A percentile compares a stretch with the other conserved stretches of the same genome.
Conservation (phyloP, 1,140 invertebrate genomes). For the Papilio aristodemus region DNA sequence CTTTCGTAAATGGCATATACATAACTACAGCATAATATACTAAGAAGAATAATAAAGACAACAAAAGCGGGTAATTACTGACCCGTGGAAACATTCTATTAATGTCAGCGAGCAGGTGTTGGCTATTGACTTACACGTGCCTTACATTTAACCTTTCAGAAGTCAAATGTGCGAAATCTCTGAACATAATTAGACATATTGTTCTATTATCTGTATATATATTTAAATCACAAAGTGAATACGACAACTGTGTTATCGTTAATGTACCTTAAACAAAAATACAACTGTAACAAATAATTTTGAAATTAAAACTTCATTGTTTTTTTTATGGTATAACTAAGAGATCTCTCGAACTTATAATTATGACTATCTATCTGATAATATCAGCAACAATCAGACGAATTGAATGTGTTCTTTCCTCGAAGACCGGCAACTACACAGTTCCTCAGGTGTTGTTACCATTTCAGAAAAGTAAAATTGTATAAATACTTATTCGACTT, state of each 20-base stretch:
- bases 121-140: constrained; percentile 1
- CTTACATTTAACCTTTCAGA: constrained; percentile 4
- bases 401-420: too few species aligned
- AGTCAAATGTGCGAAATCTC: background rate
- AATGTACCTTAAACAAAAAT: background rate
- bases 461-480: too few species aligned
- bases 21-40: too few species aligned
- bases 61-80: constrained; percentile 8
- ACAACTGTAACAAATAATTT: too few species aligned
- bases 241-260: background rate
- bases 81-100: background rate
- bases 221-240: background rate
- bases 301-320: too few species aligned
- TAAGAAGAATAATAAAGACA: constrained; percentile 1
- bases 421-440: too few species aligned
- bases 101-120: constrained; percentile 1
- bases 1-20: too few species aligned
- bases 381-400: too few species aligned
- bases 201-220: background rate
- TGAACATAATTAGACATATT: background rate
- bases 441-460: too few species aligned
- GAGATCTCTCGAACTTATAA: too few species aligned
- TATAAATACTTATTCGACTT: background rate
- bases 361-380: too few species aligned
- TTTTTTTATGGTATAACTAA: too few species aligned